Base-by-base conservation (phyloP, 2,797 vertebrate species). In the Myotis planiceps region DNA sequence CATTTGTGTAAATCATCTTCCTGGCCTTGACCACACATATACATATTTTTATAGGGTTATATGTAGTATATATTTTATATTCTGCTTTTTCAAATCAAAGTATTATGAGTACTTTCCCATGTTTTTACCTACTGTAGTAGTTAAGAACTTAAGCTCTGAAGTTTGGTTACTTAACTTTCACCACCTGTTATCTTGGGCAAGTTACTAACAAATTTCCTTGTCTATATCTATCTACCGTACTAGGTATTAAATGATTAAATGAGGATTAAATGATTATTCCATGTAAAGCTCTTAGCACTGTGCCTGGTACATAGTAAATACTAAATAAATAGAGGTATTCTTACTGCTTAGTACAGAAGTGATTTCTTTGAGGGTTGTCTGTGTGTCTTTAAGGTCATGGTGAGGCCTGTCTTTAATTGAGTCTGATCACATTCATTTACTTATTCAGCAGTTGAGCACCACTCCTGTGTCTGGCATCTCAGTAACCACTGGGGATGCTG, bases 311-410 rank as follows among this genome's bases (percentile, higher is more conserved):
- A 39, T 47, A 93, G 96, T 95, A 90, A 96, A 93, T 86, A 79
- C 32, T 81, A 80, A 97, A 92, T 97, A 97, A 97, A 96, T 95
- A 86, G 78, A 88, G 88, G 88, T 72, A 49, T 96, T 96, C 58
- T 76, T 83, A 66, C 84, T 82, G 74, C 75, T 88, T 85, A 82
- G 65, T n/a, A 60, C 29, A 95, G 92, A 96, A 92, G 90, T 91
- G 90, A 39, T 94, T 90, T 96, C 39, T 97, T 95, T 92, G 51
- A 95, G 96, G 89, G 68, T 92, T 93, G 94, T 78, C 66, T 84
- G 68, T 79, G 74, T 95, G 84, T 93, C 49, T 68, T 21, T 58
- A 66, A 75, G 88, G 84, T 92, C n/a, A 45, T 29, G 49, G 13
- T 84, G 19, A 88, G 92, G 53, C 60, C 76, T 91, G 25, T 80